Evolutionary conservation across 2,797 vertebrate genomes (phyloP), one percentile per base, ranked within the genome.

Genomic region (Agapornis canus): DNA sequence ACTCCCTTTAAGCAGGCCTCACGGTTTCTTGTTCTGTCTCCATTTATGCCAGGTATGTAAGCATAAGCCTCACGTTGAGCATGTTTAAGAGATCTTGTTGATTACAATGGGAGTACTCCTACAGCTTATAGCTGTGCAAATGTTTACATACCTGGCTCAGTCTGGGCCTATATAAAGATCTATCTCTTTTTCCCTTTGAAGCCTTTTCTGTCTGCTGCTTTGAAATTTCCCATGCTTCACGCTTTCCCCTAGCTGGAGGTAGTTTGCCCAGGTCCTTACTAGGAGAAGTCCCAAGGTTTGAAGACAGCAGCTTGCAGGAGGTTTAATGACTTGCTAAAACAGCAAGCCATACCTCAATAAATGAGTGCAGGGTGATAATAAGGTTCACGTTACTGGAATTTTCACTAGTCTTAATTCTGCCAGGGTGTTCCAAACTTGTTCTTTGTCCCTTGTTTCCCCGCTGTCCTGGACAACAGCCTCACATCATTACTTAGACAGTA

Each of bases 101-200:
- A 93, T 97, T 95, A 89, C 79, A 94, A 29, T 0, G 1, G 69
- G 76, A 92, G 81, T 76, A 39, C 82, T 95, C 84, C 84, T 76
- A 26, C 65, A 82, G 86, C 94, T 91, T 92, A 79, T 89, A 83
- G 95, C 91, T 86, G 45, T 68, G 52, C 89, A 87, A 89, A 76
- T 95, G 96, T 94, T 96, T 95, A 97, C 92, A 96, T 95, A 94
- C 86, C 95, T 90, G 93, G 31, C 89, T 86, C 5, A 1, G 23
- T 68, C 57, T 89, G 84, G 61, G 42, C 95, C 93, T 94, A 37
- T 91, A 81, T 93, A 93, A 95, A 93, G 89, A 85, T 83, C 49
- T 87, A 65, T 94, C 92, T 97, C 61, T 42, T 78, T 78, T 72
- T 69, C 61, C 45, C 39, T 69, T 82, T 2, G 9, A 89, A 87